These are phyloP conservation scores for Anarrhichthys ocellatus DNA, from an alignment of 2,113 vertebrate genomes.

Conservation along the genomic window DNA sequence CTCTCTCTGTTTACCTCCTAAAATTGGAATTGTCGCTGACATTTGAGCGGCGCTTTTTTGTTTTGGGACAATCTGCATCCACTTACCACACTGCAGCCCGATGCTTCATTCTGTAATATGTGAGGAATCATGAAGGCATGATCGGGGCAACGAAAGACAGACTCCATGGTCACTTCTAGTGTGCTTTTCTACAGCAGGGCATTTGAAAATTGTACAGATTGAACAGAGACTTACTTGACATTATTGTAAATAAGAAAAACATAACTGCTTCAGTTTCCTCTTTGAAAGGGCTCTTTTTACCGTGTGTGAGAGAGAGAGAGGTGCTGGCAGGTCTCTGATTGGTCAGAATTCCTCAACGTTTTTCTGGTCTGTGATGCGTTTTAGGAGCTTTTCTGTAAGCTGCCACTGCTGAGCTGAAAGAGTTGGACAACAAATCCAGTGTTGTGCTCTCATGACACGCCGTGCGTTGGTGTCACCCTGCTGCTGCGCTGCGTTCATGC, in stretches of 20 bases:
- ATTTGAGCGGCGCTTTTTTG: background rate
- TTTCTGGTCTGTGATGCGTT: background rate
- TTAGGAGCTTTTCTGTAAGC: background rate
- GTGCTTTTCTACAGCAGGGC: too few relatives aligned
- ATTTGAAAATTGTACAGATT: background rate
- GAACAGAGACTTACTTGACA: background rate
- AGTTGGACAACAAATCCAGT: background rate
- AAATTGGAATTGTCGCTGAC: conserved; percentile 3
- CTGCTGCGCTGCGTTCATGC: conserved; percentile 1
- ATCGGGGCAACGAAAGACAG: too few relatives aligned
- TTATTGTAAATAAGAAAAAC: background rate
- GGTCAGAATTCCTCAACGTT: background rate
- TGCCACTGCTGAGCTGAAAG: background rate
- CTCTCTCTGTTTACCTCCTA: background rate
- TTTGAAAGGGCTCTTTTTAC: too few relatives aligned
- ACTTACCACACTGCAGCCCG: background rate
- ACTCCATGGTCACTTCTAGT: background rate
- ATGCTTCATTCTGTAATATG: too few relatives aligned
- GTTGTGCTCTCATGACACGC: background rate
- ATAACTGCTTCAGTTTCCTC: too few relatives aligned
- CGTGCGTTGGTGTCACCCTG: background rate
- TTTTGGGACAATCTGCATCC: too few relatives aligned
- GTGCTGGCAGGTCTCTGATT: background rate
- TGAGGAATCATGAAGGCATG: background rate
- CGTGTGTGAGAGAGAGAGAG: background rate